Evolutionary conservation across 2,113 vertebrate genomes (phyloP).

Genomic region (Phodopus roborovskii): DNA sequence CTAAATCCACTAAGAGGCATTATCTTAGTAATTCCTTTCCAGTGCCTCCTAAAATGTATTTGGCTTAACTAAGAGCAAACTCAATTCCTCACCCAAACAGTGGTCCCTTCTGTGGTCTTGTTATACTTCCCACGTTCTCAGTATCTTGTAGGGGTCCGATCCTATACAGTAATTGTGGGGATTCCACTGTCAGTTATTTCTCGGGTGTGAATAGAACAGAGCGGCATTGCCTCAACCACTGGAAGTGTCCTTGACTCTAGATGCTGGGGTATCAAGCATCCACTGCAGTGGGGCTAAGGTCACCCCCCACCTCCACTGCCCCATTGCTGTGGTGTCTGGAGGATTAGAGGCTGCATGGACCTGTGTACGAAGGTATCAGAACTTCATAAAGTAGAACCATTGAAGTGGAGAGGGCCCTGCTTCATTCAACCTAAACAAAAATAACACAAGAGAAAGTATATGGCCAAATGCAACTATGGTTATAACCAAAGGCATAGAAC

Average conservation of each 20-base stretch:
- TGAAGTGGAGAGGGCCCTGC: not conserved
- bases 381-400: not conserved
- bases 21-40: conserved; percentile 23
- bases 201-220: not conserved
- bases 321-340: accelerated
- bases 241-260: not conserved
- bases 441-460: not conserved
- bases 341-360: not conserved
- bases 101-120: not conserved
- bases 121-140: not conserved
- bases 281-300: not conserved
- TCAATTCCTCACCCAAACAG: not conserved
- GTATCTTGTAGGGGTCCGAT: not conserved
- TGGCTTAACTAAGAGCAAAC: not conserved
- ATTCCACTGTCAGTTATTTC: not conserved
- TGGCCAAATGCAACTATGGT: not conserved
- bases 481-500: not conserved
- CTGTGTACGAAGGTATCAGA: not conserved
- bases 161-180: not conserved
- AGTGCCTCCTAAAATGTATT: not conserved
- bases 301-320: not conserved
- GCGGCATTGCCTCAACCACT: not conserved
- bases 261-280: not conserved
- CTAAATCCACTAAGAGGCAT: not conserved
- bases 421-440: not conserved